Percentiles rank a stretch among this genome's conserved stretches.
Evolutionary conservation across 64 coral and sea anemone species (phyloP).

Genomic region (Stylophora pistillata): DNA sequence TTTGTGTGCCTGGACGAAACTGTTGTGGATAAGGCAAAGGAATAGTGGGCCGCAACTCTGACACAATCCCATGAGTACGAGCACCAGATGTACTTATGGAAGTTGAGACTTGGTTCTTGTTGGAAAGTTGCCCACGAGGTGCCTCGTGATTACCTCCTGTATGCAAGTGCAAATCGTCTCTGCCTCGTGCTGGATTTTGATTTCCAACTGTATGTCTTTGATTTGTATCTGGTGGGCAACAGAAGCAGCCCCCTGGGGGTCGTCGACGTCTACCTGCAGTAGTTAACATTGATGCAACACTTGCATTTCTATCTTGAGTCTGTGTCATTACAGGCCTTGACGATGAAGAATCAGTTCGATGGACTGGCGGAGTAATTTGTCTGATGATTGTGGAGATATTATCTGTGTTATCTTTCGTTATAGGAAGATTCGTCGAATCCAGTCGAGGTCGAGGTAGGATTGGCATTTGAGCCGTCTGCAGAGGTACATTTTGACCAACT

Average conservation of each 20-base stretch:
- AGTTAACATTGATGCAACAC: neutral
- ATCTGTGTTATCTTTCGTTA: neutral
- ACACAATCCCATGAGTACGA: neutral
- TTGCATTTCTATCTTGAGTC: neutral
- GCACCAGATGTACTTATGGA: neutral
- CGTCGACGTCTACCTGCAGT: neutral
- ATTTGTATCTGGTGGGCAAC: neutral
- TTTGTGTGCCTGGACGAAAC: neutral
- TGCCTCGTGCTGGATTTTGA: neutral
- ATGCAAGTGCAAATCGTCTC: neutral
- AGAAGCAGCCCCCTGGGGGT: neutral
- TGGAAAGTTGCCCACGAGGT: neutral
- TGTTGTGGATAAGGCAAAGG: neutral
- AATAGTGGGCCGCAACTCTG: neutral
- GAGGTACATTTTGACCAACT: neutral
- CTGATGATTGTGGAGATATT: neutral
- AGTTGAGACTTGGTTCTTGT: neutral
- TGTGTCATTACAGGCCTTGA: neutral
- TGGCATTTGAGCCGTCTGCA: neutral
- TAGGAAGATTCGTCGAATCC: neutral
- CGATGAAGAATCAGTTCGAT: neutral
- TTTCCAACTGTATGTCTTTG: neutral
- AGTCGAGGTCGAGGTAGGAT: neutral
- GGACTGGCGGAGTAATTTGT: neutral
- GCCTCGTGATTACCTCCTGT: neutral